These are phyloP conservation scores for Bubo blakistoni DNA, from an alignment of 2,113 vertebrate species.

Conservation along the genomic window DNA sequence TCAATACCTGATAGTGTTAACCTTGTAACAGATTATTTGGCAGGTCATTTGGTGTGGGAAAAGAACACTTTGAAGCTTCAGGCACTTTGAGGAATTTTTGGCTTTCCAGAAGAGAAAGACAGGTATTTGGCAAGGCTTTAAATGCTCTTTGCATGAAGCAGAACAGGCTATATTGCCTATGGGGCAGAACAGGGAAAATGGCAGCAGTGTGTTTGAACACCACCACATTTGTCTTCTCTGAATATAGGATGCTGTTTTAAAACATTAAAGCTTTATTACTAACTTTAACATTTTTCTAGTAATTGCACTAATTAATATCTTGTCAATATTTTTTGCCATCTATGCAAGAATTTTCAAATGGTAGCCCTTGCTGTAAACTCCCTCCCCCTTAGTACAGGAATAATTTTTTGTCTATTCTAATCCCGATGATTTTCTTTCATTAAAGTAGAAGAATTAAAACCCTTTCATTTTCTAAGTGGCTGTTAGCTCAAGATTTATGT, in stretches of 20 bases:
- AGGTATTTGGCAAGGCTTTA: conserved; percentile 26
- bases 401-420: neutral
- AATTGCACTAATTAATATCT: neutral
- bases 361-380: neutral
- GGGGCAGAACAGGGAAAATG: neutral
- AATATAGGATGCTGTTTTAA: neutral
- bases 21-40: conserved; percentile 32
- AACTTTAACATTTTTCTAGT: neutral
- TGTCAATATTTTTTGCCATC: neutral
- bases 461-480: neutral
- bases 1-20: neutral
- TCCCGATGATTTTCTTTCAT: neutral
- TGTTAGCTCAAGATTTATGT: neutral
- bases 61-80: neutral
- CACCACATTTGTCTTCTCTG: neutral
- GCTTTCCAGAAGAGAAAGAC: neutral
- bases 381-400: neutral
- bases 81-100: neutral
- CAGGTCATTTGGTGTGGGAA: neutral
- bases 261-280: neutral
- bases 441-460: neutral
- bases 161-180: neutral
- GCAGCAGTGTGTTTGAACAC: neutral
- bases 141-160: neutral
- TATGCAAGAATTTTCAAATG: neutral